Evolutionary conservation across 2,888 invertebrate genomes (phyloP).

Genomic region (Parascotia fuliginaria): DNA sequence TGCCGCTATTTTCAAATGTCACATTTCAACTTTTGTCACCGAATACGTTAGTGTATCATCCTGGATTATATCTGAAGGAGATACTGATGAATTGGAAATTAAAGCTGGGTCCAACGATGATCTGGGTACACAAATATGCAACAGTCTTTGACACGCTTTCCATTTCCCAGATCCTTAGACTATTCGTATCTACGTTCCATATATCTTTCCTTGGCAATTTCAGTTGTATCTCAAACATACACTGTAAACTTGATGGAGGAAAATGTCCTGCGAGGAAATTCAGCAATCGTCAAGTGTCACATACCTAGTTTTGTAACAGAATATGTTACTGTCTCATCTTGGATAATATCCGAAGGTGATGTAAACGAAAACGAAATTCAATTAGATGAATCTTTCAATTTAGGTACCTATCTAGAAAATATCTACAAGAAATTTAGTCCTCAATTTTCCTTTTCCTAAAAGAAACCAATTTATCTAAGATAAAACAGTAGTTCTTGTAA

Average conservation of each 20-base stretch:
- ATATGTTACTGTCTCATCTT: slow-evolving; percentile 94
- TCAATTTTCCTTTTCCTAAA: slow-evolving; percentile 7
- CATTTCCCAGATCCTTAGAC: slow-evolving; percentile 34
- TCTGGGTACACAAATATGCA: slow-evolving; percentile 60
- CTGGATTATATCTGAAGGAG: slow-evolving; percentile 93
- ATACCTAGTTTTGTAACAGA: slow-evolving; percentile 97
- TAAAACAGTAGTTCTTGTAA: neutral
- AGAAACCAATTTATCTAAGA: neutral
- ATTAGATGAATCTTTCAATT: slow-evolving; percentile 64
- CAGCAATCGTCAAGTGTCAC: slow-evolving; percentile 96
- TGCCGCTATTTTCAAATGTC: slow-evolving; percentile 95
- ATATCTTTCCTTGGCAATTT: slow-evolving; percentile 57
- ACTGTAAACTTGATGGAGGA: slow-evolving; percentile 96
- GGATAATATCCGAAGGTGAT: slow-evolving; percentile 92
- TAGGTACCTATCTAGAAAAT: slow-evolving; percentile 70
- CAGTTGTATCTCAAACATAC: slow-evolving; percentile 96
- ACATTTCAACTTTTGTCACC: slow-evolving; percentile 96
- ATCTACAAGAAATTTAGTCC: slow-evolving; percentile 1
- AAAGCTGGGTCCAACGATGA: slow-evolving; percentile 71
- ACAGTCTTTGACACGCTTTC: slow-evolving; percentile 15
- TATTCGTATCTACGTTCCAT: slow-evolving; percentile 14
- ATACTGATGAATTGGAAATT: slow-evolving; percentile 77
- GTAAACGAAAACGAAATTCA: slow-evolving; percentile 76
- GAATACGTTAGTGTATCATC: slow-evolving; percentile 95
- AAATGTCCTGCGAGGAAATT: slow-evolving; percentile 95